Evolutionary conservation across 1,140 invertebrate species (phyloP).

Genomic region (Dendroctonus valens): DNA sequence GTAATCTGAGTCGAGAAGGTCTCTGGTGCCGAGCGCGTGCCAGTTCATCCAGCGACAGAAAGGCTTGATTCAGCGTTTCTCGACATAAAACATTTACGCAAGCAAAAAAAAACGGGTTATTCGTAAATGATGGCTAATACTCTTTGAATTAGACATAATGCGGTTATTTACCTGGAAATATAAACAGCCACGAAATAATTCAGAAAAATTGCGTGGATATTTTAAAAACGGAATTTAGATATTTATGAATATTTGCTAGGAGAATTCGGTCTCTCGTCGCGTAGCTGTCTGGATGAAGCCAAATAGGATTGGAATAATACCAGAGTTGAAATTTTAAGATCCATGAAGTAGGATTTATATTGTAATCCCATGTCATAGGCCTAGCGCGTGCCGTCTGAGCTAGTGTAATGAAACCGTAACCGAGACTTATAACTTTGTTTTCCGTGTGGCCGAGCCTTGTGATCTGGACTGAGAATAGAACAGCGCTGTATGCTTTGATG

Average conservation of each 20-base stretch:
- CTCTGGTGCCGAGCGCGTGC: conserved; percentile 18
- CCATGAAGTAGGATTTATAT: conserved; percentile 5
- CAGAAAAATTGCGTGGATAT: no score
- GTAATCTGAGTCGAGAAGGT: conserved; percentile 24
- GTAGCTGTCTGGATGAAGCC: no score
- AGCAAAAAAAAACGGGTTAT: conserved; percentile 2
- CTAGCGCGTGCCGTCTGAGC: conserved; percentile 34
- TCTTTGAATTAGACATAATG: no score
- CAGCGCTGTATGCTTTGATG: conserved; percentile 48
- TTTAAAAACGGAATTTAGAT: no score
- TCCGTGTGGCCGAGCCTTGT: conserved; percentile 50
- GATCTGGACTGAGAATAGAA: conserved; percentile 48
- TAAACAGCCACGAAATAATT: no score
- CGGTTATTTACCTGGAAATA: no score
- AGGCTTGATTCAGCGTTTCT: conserved; percentile 5
- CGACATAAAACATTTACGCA: conserved; percentile 13
- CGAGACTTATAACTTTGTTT: conserved; percentile 52
- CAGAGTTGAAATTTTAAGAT: no score
- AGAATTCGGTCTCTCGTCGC: no score
- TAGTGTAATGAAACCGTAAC: conserved; percentile 49
- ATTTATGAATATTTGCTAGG: no score
- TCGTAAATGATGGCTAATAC: no score
- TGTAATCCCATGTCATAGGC: background rate
- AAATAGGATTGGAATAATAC: no score
- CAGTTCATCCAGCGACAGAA: conserved; percentile 7